These are phyloP conservation scores for Bombus balteatus DNA, from an alignment of 1,140 invertebrate genomes.

Conservation along the genomic window DNA sequence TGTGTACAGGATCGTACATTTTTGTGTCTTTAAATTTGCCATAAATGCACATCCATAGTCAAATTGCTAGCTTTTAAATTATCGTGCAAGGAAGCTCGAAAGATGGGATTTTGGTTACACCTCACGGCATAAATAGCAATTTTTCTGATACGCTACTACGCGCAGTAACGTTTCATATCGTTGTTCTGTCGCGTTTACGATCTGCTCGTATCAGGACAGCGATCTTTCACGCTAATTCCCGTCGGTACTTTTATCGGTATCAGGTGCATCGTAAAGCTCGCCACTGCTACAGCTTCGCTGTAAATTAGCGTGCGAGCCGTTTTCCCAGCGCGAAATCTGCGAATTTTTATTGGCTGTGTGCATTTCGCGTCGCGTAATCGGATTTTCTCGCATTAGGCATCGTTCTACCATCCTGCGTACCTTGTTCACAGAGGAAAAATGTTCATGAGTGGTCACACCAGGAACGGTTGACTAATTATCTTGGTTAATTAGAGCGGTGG, in stretches of 20 bases:
- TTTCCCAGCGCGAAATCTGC: neutral
- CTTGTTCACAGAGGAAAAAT: neutral
- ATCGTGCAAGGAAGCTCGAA: neutral
- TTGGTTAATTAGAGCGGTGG: neutral
- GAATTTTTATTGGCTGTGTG: slow-evolving; percentile 10
- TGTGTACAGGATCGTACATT: too few species aligned
- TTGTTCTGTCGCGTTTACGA: neutral
- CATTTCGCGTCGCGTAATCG: neutral
- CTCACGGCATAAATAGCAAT: neutral
- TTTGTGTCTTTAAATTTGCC: too few species aligned
- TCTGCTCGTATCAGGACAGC: neutral
- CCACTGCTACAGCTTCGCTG: neutral
- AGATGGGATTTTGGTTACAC: neutral
- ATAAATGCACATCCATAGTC: too few species aligned
- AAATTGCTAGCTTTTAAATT: too few species aligned
- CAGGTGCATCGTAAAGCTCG: slow-evolving; percentile 21
- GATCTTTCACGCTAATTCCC: slow-evolving; percentile 34
- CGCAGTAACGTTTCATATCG: neutral
- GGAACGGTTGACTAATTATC: neutral
- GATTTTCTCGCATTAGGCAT: slow-evolving; percentile 5
- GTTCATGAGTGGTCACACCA: neutral
- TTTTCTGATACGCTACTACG: neutral
- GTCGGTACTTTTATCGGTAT: slow-evolving; percentile 25
- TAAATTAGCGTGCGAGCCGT: neutral
- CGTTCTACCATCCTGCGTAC: neutral